Percentiles rank a stretch among this genome's conserved stretches.
These are phyloP conservation scores for Psittacula cyanocephala DNA, from an alignment of 2,113 vertebrate species.

Conservation along the genomic window DNA sequence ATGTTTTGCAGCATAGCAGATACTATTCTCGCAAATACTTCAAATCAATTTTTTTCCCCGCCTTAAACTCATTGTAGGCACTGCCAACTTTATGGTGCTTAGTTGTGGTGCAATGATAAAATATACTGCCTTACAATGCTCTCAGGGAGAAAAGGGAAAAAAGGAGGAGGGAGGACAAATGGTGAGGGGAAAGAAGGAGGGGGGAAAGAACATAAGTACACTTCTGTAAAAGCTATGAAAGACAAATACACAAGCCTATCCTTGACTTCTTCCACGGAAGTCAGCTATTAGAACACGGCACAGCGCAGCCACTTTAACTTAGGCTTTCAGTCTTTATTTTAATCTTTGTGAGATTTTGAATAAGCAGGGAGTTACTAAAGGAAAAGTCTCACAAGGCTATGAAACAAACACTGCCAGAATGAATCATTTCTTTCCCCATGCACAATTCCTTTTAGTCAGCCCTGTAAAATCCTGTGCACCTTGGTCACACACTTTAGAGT, in stretches of 20 bases:
- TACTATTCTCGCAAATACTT: neutral
- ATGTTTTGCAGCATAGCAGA: neutral
- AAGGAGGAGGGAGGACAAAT: accelerated
- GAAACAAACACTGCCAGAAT: neutral
- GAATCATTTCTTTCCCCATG: neutral
- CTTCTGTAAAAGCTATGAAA: neutral
- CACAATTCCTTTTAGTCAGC: neutral
- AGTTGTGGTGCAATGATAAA: neutral
- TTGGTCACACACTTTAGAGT: neutral
- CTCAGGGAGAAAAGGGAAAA: no score
- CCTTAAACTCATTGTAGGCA: neutral
- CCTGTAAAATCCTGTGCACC: neutral
- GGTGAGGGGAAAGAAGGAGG: no score
- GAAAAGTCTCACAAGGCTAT: neutral
- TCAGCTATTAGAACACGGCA: neutral
- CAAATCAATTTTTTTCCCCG: neutral
- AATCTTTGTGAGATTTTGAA: neutral
- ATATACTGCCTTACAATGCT: neutral
- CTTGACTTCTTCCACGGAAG: neutral
- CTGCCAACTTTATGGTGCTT: neutral
- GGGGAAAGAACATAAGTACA: neutral
- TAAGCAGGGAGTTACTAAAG: neutral
- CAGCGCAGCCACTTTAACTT: neutral
- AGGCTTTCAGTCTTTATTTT: neutral
- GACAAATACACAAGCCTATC: neutral